These are phyloP conservation scores for Heliocidaris tuberculata DNA, from an alignment of 35 echinoderm and acorn worm species.

Conservation along the genomic window DNA sequence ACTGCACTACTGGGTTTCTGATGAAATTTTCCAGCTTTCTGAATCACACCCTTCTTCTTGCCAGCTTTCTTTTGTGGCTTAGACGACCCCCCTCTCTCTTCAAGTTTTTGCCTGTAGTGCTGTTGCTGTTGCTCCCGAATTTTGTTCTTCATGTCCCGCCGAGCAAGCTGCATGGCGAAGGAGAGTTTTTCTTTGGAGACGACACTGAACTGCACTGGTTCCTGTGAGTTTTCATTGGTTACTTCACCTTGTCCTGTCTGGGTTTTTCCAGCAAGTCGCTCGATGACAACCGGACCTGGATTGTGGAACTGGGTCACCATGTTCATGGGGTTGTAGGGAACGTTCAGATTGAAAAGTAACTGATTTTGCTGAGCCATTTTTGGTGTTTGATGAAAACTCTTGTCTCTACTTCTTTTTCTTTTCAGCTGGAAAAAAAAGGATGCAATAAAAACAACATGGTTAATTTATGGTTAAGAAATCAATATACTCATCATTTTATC, in stretches of 20 bases:
- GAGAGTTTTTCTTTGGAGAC: constrained; percentile 74
- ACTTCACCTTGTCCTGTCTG: not conserved
- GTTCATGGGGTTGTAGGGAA: constrained; percentile 28
- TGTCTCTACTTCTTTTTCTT: not conserved
- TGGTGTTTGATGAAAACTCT: not conserved
- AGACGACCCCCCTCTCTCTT: not conserved
- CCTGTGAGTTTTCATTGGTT: not conserved
- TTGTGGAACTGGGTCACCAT: constrained; percentile 44
- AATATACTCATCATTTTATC: not conserved
- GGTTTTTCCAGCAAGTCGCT: constrained; percentile 9
- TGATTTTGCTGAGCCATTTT: constrained; percentile 35
- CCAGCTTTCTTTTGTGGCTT: constrained; percentile 40
- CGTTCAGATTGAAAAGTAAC: constrained; percentile 24
- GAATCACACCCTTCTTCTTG: constrained; percentile 9
- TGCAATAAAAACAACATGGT: not conserved
- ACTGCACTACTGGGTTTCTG: not conserved
- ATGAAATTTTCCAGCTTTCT: not conserved
- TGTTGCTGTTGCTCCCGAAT: constrained; percentile 47
- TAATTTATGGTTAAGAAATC: not conserved
- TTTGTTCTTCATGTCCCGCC: constrained; percentile 75
- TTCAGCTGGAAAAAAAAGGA: not conserved
- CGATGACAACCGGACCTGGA: constrained; percentile 34
- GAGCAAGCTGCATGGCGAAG: constrained; percentile 74
- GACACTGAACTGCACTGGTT: constrained; percentile 58
- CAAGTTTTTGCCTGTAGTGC: not conserved